phyloP scores from a whole-genome alignment of 2,113 vertebrate genomes.

The Rynchops niger region DNA sequence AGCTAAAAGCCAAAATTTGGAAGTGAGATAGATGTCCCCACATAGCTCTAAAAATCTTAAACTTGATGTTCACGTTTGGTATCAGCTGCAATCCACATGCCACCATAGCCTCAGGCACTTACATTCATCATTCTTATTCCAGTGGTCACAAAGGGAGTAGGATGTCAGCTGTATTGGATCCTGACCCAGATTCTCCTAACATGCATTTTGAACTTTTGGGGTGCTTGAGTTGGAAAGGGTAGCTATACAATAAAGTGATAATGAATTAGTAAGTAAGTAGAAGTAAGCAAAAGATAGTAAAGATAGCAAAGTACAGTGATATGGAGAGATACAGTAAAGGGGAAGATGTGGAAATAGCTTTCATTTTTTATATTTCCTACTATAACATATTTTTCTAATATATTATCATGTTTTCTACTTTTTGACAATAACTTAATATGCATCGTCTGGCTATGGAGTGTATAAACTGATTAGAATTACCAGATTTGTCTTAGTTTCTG shows the following conservation, averaged over 20 bases:
- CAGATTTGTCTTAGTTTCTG: not conserved
- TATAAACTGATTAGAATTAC: not conserved
- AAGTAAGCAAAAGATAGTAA: not conserved
- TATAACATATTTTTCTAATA: not conserved
- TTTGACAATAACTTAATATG: not conserved
- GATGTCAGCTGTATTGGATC: not conserved
- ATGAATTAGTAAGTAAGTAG: not conserved
- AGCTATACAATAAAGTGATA: not conserved
- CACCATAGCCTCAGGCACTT: not conserved
- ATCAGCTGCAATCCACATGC: not conserved
- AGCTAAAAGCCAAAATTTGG: not conserved
- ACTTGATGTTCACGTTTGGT: not conserved
- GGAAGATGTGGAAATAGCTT: not conserved
- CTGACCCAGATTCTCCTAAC: not conserved
- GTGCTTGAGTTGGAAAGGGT: not conserved
- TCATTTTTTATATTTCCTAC: not conserved
- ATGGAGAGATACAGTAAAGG: not conserved
- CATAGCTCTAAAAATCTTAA: not conserved
- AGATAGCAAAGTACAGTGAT: not conserved
- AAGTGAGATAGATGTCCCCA: not conserved
- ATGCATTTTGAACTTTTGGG: not conserved
- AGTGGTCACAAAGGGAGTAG: not conserved
- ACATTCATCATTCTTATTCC: not conserved
- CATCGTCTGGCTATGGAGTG: not conserved
- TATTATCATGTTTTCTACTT: not conserved